A percentile compares a stretch with the other conserved stretches of the same genome.
Evolutionary conservation across 2,888 invertebrate species (phyloP).

Genomic region (Melikaiella ostensackeni): DNA sequence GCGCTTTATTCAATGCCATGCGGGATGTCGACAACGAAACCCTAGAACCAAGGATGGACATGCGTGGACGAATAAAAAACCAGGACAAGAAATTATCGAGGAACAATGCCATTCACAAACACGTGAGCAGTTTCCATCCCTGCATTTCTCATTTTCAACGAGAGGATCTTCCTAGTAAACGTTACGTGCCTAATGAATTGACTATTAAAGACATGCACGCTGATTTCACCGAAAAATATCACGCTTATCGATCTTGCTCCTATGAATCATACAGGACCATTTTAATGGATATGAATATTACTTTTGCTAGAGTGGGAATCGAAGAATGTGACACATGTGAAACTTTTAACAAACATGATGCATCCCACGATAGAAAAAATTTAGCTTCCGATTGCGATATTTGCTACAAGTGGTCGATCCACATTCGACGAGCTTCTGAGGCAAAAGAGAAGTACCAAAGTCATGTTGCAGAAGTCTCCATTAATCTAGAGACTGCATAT

Average conservation of each 20-base stretch:
- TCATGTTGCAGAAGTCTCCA: background rate
- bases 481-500: background rate
- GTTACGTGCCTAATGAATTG: slow-evolving; percentile 43
- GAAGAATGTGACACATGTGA: slow-evolving; percentile 46
- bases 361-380: slow-evolving; percentile 35
- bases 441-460: slow-evolving; percentile 19
- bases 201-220: slow-evolving; percentile 46
- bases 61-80: slow-evolving; percentile 30
- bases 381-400: slow-evolving; percentile 15
- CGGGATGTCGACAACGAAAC: slow-evolving; percentile 8
- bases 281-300: slow-evolving; percentile 37
- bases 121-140: slow-evolving; percentile 43
- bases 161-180: slow-evolving; percentile 37
- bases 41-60: slow-evolving; percentile 26
- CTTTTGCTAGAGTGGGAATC: slow-evolving; percentile 39
- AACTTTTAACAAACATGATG: slow-evolving; percentile 37
- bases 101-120: slow-evolving; percentile 25
- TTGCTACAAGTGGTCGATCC: slow-evolving; percentile 38
- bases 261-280: slow-evolving; percentile 40
- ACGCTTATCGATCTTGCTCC: slow-evolving; percentile 21
- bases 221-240: slow-evolving; percentile 43
- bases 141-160: slow-evolving; percentile 45
- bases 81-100: background rate
- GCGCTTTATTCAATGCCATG: slow-evolving; percentile 4
- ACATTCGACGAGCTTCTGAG: slow-evolving; percentile 11